Conservation (phyloP, 2,797 vertebrate species). For the Alosa sapidissima region DNA sequence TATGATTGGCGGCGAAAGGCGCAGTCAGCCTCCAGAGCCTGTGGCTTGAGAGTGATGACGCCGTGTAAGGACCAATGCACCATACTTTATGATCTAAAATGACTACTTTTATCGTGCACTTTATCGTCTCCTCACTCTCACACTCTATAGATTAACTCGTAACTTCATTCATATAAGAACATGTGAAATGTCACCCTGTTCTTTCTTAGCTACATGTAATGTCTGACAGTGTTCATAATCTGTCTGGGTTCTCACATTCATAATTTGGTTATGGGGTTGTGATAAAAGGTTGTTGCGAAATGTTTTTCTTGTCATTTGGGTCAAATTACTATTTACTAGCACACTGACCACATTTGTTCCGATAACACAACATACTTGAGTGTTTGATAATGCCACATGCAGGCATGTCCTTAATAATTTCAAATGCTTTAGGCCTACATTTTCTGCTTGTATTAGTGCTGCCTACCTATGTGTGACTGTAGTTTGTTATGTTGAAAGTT, state of each 20-base stretch:
- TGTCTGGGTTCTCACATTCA: not conserved
- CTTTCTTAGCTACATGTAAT: not conserved
- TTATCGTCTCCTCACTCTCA: not conserved
- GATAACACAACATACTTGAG: too few relatives aligned
- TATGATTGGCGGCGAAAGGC: not conserved
- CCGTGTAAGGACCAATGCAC: not conserved
- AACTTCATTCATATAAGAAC: not conserved
- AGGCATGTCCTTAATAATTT: too few relatives aligned
- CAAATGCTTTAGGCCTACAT: not conserved
- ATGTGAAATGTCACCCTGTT: not conserved
- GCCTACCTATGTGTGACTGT: not conserved
- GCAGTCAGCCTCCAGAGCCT: conserved; percentile 2
- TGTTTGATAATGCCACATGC: too few relatives aligned
- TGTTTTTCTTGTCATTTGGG: not conserved
- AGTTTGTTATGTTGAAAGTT: not conserved
- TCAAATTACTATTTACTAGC: too few relatives aligned
- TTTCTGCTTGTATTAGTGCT: not conserved
- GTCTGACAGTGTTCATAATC: not conserved
- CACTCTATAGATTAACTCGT: too few relatives aligned
- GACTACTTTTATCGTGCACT: not conserved
- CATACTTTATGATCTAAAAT: not conserved
- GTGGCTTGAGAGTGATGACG: not conserved
- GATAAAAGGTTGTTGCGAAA: not conserved
- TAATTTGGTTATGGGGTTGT: not conserved
- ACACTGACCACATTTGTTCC: too few relatives aligned